Base-by-base conservation (phyloP, 2,797 vertebrate species). In the Eupleurogrammus muticus region DNA sequence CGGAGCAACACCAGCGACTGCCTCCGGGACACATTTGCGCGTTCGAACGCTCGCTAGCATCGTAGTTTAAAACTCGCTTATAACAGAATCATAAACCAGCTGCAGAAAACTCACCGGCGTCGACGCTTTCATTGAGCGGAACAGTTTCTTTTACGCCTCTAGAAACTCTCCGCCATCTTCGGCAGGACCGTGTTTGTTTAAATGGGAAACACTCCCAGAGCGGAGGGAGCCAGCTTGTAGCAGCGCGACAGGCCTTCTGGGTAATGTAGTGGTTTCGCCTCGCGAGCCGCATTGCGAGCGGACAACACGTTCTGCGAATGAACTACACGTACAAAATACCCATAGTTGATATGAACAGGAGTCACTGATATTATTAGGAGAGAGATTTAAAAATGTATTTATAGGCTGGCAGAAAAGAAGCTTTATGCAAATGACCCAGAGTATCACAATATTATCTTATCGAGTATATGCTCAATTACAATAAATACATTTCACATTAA, bases 101-200 rank as follows among this genome's bases (percentile, higher is more conserved):
- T 21, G 17, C 23, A 38, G 40, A 52, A 63, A 90, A 94, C 96
- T 95, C 92, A 97, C 96, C 95, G 82, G 91, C 83, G 78, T 80
- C 89, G 84, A 83, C 81, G 84, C 81, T 89, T 92, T 92, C 92
- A 92, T 88, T 73, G 93, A 86, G 88, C 92, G 85, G 89, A 93
- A 69, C 93, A 87, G 92, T 91, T 92, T 93, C 86, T 94, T 93
- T 93, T 81, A 92, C 79, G 85, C 88, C 90, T 93, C 92, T 93
- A 93, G 90, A 92, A 93, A 92, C 92, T 82, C 93, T 95, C 97
- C 96, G 96, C 97, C 97, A 98, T 96, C 95, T 99, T 98, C 95
- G 90, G 94, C 92, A 87, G 87, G 82, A 83, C 94, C 91, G 94
- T 93, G 95, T 94, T 77, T 95, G 95, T 97, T 97, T 96, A 96